Percentiles rank a stretch among this genome's conserved stretches.
Conservation (phyloP, 2,888 invertebrate genomes). For the Parnassius apollo region DNA sequence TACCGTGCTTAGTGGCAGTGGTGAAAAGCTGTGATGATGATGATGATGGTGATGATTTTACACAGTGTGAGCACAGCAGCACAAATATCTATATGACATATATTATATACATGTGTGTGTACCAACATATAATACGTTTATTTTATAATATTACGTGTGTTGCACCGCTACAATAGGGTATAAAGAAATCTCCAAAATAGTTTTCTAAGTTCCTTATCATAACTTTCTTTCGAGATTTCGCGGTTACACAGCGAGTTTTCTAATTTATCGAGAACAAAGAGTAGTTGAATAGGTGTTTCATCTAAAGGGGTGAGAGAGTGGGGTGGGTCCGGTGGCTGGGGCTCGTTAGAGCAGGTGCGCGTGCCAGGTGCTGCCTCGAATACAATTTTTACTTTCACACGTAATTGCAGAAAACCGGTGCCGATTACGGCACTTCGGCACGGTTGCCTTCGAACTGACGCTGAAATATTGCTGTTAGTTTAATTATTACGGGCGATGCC, state of each 20-base stretch:
- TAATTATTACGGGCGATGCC: neutral
- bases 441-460: neutral
- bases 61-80: no score
- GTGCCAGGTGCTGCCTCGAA: conserved; percentile 37
- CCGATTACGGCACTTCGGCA: neutral
- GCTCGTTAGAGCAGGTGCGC: conserved; percentile 39
- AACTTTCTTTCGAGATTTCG: no score
- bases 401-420: conserved; percentile 38
- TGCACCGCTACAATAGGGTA: no score
- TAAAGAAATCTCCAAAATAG: no score
- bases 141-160: no score
- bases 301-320: conserved; percentile 8
- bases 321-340: conserved; percentile 20
- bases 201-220: no score
- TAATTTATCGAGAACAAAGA: conserved; percentile 21
- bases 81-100: no score
- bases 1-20: no score
- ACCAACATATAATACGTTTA: no score
- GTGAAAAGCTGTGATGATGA: no score
- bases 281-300: conserved; percentile 5
- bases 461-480: neutral
- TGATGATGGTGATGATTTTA: no score
- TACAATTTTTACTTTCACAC: conserved; percentile 49
- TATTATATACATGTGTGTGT: no score
- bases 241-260: neutral